Base-by-base conservation (phyloP, 2,888 invertebrate genomes). In the Cataglyphis altisquamis region DNA sequence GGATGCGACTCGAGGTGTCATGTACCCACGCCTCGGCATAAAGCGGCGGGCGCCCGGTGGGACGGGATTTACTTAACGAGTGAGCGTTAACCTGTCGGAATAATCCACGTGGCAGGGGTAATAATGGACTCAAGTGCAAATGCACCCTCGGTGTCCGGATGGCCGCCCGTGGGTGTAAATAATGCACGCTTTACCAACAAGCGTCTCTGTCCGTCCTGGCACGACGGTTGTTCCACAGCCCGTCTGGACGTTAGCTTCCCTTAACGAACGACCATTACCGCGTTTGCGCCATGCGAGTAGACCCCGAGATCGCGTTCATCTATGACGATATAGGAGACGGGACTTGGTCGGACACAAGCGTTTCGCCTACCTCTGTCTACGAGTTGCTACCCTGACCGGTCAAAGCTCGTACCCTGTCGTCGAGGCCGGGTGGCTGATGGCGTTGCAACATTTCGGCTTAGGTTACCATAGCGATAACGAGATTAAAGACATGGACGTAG, bases 81-180 rank as follows among this genome's bases (percentile, higher is more conserved):
- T 86, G 92, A 92, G 92, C 90, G 93, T 92, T 93, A 92, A 93
- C 90, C 92, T 91, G 92, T 93, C 93, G 90, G 92, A 91, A 92
- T 93, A 93, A 93, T 93, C 92, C 91, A 90, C 90, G 87, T 67
- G 89, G 89, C 90, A 87, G 86, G 86, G 90, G 91, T 92, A 92
- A 92, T 93, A 93, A 92, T 92, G 91, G 92, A 92, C 90, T 91
- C 86, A 62, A 90, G 92, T 89, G 91, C 88, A 90, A 91, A 92
- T 91, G 90, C 90, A 87, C 89, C 89, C 90, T 91, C 90, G 77
- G 84, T 84, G 88, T 66, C 82, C 80, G 63, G 82, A 55, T 78
- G 67, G 83, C 68, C 21, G 45, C 48, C 86, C 83, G 85, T 84
- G 84, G 86, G 82, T 77, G 90, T 91, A 91, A 91, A 92, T 92